Conservation (phyloP, 2,113 vertebrate genomes). For the Pogonocichla stellata region DNA sequence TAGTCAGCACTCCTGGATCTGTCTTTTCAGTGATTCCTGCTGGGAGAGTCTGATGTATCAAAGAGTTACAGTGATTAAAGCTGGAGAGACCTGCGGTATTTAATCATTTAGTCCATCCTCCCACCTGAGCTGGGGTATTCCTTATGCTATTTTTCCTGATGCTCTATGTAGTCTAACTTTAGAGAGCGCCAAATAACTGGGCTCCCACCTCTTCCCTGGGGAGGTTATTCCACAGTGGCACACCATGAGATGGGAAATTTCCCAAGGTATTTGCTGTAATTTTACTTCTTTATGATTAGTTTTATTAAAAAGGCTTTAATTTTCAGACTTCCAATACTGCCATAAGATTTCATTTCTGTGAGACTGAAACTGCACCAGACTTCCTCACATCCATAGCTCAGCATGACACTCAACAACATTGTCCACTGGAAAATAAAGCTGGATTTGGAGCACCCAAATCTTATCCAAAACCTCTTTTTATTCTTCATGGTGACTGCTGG, state of each 20-base stretch:
- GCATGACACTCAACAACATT: not conserved
- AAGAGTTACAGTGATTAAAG: slow-evolving; percentile 43
- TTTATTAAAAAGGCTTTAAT: not conserved
- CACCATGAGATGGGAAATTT: not conserved
- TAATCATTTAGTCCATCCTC: slow-evolving; percentile 48
- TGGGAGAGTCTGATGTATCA: slow-evolving; percentile 45
- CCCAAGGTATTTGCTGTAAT: not conserved
- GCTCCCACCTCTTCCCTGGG: not conserved
- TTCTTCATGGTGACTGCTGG: not conserved
- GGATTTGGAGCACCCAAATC: not conserved
- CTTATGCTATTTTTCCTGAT: not conserved
- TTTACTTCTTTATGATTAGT: not conserved
- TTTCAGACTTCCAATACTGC: not conserved
- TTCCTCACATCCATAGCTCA: not conserved
- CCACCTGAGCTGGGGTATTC: slow-evolving; percentile 3
- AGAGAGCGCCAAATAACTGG: not conserved
- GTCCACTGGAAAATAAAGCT: not conserved
- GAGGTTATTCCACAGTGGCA: not conserved
- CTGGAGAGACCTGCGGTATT: slow-evolving; percentile 38
- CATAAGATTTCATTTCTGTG: not conserved
- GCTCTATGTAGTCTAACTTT: slow-evolving; percentile 1
- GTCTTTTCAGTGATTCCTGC: slow-evolving; percentile 23
- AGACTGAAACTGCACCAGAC: not conserved
- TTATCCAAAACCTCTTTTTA: not conserved
- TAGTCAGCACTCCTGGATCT: not conserved